A percentile compares a stretch with the other conserved stretches of the same genome.
Conservation (phyloP, 2,113 vertebrate genomes). For the Callopanchax toddi region DNA sequence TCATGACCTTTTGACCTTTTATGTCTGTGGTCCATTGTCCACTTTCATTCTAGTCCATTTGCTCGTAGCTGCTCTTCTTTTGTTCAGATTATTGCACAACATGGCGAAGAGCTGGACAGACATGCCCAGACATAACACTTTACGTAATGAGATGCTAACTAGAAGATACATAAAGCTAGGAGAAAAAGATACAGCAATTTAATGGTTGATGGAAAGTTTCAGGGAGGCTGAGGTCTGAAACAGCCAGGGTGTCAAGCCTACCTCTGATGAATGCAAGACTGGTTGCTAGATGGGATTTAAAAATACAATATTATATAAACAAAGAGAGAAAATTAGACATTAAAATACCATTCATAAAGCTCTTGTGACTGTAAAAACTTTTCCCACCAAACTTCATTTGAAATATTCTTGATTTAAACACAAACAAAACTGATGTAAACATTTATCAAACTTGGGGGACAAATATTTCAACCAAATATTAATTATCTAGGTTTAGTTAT, state of each 20-base stretch:
- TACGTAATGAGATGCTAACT: conserved; percentile 47
- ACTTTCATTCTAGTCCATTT: conserved; percentile 51
- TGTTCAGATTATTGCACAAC: conserved; percentile 43
- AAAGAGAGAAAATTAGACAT: too few species aligned
- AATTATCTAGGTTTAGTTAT: too few species aligned
- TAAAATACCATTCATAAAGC: too few species aligned
- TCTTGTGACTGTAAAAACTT: too few species aligned
- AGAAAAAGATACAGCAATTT: conserved; percentile 36
- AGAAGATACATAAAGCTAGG: conserved; percentile 25
- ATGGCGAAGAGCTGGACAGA: neutral
- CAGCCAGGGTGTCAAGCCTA: neutral
- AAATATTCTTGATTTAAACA: too few species aligned
- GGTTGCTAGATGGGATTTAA: too few species aligned
- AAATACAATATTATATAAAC: too few species aligned
- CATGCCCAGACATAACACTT: conserved; percentile 46
- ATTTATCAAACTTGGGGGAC: too few species aligned
- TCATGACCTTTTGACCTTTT: conserved; percentile 61
- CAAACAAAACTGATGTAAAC: too few species aligned
- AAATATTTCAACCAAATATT: too few species aligned
- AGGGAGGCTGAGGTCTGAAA: conserved; percentile 4
- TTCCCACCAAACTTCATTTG: too few species aligned
- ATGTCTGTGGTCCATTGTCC: conserved; percentile 44
- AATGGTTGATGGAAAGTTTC: conserved; percentile 12
- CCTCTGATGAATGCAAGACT: too few species aligned
- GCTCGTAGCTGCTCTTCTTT: conserved; percentile 28